These are phyloP conservation scores for Syngnathus scovelli DNA, from an alignment of 2,113 vertebrate genomes.

Conservation along the genomic window DNA sequence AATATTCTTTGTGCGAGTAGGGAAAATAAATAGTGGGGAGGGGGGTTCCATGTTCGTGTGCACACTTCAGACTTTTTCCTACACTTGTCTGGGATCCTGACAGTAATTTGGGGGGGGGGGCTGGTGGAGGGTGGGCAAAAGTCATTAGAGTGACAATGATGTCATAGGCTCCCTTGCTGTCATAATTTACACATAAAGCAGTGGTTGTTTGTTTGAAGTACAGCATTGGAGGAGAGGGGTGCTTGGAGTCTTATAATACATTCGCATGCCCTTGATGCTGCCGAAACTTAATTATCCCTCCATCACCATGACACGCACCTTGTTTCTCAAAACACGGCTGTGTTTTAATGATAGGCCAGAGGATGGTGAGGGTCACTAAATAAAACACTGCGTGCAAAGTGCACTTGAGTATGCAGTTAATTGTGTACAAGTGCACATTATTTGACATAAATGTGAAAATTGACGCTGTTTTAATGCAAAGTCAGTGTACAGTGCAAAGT, in stretches of 20 bases:
- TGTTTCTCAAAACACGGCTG: conserved; percentile 14
- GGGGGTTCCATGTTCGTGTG: too few species aligned
- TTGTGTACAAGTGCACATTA: conserved; percentile 48
- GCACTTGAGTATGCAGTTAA: conserved; percentile 46
- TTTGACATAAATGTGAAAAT: conserved; percentile 45
- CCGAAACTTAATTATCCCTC: conserved; percentile 35
- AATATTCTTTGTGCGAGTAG: conserved; percentile 22
- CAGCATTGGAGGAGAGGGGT: not conserved
- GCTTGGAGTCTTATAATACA: conserved; percentile 15
- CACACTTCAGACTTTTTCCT: too few species aligned
- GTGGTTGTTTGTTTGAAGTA: conserved; percentile 78
- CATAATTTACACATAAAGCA: conserved; percentile 21
- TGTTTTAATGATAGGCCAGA: conserved; percentile 44
- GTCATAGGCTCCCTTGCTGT: conserved; percentile 42
- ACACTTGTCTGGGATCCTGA: conserved; percentile 6
- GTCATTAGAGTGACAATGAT: conserved; percentile 84
- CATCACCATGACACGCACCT: conserved; percentile 33
- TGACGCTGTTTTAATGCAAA: conserved; percentile 15
- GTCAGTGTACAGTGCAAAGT: not conserved
- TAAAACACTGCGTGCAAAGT: conserved; percentile 38
- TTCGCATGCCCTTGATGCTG: conserved; percentile 40
- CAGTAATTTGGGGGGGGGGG: conserved; percentile 15
- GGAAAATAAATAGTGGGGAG: not conserved
- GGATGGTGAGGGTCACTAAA: conserved; percentile 40
- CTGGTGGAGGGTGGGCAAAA: conserved; percentile 45